phyloP scores from a whole-genome alignment of 2,888 invertebrate species.

The Chromoteleia sp. region DNA sequence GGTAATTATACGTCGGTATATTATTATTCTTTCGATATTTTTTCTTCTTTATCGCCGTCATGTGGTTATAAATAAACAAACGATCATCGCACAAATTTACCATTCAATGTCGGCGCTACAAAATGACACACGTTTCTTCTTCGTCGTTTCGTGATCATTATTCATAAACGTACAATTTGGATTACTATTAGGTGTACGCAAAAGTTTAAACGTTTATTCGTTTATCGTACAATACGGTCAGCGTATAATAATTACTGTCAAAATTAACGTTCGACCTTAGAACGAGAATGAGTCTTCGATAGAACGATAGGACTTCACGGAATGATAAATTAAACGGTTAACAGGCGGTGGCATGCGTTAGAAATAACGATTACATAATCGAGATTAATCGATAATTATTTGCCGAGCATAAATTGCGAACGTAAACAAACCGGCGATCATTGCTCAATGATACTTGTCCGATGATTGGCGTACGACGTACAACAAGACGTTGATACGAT shows the following conservation, averaged over 20 bases:
- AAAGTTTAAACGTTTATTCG: too few species aligned
- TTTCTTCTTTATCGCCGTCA: neutral
- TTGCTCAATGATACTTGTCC: slow-evolving; percentile 43
- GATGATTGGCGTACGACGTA: slow-evolving; percentile 33
- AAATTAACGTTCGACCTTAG: too few species aligned
- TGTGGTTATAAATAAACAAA: slow-evolving; percentile 19
- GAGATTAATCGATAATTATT: slow-evolving; percentile 29
- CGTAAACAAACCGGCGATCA: slow-evolving; percentile 16
- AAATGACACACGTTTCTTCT: too few species aligned
- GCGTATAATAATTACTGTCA: too few species aligned
- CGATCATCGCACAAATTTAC: neutral
- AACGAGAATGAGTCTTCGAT: too few species aligned
- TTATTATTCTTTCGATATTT: neutral
- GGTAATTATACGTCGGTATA: slow-evolving; percentile 15
- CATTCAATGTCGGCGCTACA: neutral
- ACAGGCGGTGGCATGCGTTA: too few species aligned
- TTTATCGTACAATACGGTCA: too few species aligned
- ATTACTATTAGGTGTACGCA: too few species aligned
- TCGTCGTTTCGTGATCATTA: too few species aligned
- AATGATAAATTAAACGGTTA: too few species aligned
- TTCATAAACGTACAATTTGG: too few species aligned
- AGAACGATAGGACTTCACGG: too few species aligned
- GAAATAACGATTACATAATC: slow-evolving; percentile 20
- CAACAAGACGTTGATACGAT: slow-evolving; percentile 29
- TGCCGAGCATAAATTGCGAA: slow-evolving; percentile 17